These are phyloP conservation scores for Lasioglossum marginatum DNA, from an alignment of 2,888 invertebrate species.

Conservation along the genomic window DNA sequence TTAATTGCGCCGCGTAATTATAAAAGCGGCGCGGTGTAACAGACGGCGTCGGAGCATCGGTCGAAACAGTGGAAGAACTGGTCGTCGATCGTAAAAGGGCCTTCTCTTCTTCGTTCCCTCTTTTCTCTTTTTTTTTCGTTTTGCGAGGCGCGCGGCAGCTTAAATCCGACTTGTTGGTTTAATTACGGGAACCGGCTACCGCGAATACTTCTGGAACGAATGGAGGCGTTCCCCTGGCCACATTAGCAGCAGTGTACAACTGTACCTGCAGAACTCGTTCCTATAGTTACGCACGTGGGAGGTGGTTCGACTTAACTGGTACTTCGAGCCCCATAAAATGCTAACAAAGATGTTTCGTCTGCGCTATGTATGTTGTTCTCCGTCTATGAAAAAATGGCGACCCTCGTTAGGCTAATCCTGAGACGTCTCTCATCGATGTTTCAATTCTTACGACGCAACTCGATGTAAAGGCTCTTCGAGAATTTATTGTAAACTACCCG, in stretches of 20 bases:
- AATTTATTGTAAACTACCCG: too few species aligned
- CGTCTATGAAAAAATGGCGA: not conserved
- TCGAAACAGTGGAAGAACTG: conserved; percentile 49
- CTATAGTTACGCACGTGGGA: conserved; percentile 7
- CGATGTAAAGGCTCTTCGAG: too few species aligned
- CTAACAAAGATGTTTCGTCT: conserved; percentile 5
- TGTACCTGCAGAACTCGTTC: conserved; percentile 7
- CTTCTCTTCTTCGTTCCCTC: conserved; percentile 6
- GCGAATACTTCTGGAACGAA: conserved; percentile 20
- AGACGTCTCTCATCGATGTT: not conserved
- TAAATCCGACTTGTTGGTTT: conserved; percentile 54
- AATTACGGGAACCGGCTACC: conserved; percentile 38
- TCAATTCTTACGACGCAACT: too few species aligned
- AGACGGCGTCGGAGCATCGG: conserved; percentile 43
- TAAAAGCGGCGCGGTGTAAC: conserved; percentile 56
- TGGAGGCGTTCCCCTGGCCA: conserved; percentile 1
- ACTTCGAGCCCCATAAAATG: not conserved
- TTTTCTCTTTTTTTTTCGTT: not conserved
- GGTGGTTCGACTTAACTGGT: conserved; percentile 3
- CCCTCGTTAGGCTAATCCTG: not conserved
- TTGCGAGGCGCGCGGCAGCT: conserved; percentile 7
- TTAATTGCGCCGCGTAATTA: conserved; percentile 69
- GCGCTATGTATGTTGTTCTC: not conserved
- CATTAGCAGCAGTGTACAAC: conserved; percentile 8
- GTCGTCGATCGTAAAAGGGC: conserved; percentile 52